Base-by-base conservation (phyloP, 2,888 invertebrate genomes). In the Ichneumoninae sp. region DNA sequence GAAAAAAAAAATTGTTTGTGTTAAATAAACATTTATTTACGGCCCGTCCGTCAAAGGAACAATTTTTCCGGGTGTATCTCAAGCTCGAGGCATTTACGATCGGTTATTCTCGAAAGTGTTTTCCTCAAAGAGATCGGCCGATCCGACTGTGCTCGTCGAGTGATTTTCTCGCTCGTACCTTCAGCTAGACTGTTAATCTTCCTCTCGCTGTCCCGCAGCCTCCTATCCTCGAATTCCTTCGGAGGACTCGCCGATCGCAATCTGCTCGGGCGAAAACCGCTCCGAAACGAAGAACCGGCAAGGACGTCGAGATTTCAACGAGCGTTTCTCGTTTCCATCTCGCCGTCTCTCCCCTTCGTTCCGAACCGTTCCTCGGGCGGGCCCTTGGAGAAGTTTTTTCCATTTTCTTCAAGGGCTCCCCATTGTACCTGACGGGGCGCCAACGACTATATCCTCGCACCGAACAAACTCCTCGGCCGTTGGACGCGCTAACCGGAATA, bases 161-260 rank as follows among this genome's bases (percentile, higher is more conserved):
- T 16, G 44, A 47, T 47, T 16, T 13, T 47, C 16, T 47, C 16
- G 3, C 44, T 16, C 44, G 44, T 16, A 47, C 13, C 44, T 47
- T 16, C 13, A 16, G 44, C 44, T 3, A 47, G 44, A 47, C 3
- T 40, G 10, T 47, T 16, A 50, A 36, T 69, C 69, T 44, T 68
- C 50, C 7, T 26, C 50, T 50, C 52, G 70, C 52, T 0, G 22
- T 13, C 33, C 8, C n/a, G 36, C 33, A 50, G 8, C n/a, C 52
- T 71, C 40, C 36, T 19, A 22, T 19, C 44, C 57, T 63, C 7
- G 65, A 79, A 63, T 71, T 73, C 79, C 65, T 60, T 44, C 52
- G 30, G 65, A 76, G 66, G 52, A 76, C 76, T 76, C 76, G 40
- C 8, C 36, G 76, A 76, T 76, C 22, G 40, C 36, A 54, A 76